A percentile compares a stretch with the other conserved stretches of the same genome.
These are phyloP conservation scores for Molanna angustata DNA, from an alignment of 2,888 invertebrate species.

Conservation along the genomic window DNA sequence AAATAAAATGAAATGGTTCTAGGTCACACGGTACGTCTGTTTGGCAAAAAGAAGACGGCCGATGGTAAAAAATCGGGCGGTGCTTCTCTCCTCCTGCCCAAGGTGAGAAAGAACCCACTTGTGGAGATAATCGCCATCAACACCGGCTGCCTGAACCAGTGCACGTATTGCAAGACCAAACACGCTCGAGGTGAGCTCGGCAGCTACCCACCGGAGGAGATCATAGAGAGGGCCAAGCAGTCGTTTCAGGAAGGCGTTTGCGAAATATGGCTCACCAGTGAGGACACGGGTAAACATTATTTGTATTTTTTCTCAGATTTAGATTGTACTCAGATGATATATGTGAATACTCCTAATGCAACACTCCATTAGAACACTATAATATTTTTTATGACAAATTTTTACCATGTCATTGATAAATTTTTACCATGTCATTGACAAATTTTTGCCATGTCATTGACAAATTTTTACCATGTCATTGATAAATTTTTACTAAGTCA, in stretches of 20 bases:
- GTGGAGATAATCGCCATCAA: conserved; percentile 97
- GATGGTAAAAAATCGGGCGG: conserved; percentile 82
- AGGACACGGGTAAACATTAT: conserved; percentile 77
- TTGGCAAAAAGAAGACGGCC: conserved; percentile 77
- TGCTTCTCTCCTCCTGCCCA: conserved; percentile 83
- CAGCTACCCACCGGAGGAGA: conserved; percentile 87
- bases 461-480: too few species aligned
- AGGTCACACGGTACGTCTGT: conserved; percentile 71
- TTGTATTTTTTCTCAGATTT: background rate
- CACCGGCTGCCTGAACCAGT: conserved; percentile 96
- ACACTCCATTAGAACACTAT: too few species aligned
- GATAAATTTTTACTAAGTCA: too few species aligned
- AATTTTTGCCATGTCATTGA: too few species aligned
- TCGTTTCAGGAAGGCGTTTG: conserved; percentile 90
- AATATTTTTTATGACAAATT: too few species aligned
- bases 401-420: too few species aligned
- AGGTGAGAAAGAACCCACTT: conserved; percentile 92
- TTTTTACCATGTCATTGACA: too few species aligned
- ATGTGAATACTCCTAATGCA: too few species aligned
- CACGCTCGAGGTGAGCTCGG: conserved; percentile 96
- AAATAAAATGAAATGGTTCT: too few species aligned
- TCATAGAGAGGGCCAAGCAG: conserved; percentile 80
- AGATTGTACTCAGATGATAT: too few species aligned
- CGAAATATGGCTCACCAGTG: conserved; percentile 97
- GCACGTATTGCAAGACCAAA: conserved; percentile 98